phyloP scores from a whole-genome alignment of 2,888 invertebrate genomes.

The Ommatoiulus sabulosus region DNA sequence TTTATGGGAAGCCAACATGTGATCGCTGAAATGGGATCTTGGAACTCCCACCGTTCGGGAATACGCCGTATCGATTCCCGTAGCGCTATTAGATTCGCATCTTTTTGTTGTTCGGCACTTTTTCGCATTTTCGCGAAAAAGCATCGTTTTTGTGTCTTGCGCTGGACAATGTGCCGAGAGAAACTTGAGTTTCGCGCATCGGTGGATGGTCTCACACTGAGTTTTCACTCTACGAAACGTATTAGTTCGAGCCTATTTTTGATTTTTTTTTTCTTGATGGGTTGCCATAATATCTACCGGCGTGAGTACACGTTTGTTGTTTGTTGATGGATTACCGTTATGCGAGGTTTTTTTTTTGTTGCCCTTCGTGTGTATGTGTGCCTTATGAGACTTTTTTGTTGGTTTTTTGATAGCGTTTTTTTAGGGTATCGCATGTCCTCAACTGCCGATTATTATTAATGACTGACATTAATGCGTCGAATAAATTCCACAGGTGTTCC shows the following conservation, averaged over 20 bases:
- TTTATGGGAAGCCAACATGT: slow-evolving; percentile 42
- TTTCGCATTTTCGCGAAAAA: background rate
- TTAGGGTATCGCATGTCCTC: slow-evolving; percentile 34
- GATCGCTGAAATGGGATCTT: slow-evolving; percentile 28
- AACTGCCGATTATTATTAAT: slow-evolving; percentile 51
- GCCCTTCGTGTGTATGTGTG: background rate
- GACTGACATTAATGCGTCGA: slow-evolving; percentile 50
- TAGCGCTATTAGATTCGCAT: background rate
- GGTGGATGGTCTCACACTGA: slow-evolving; percentile 26
- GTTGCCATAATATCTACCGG: background rate
- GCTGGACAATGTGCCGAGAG: background rate
- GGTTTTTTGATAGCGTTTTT: background rate
- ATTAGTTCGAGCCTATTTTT: background rate
- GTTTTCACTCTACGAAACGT: slow-evolving; percentile 41
- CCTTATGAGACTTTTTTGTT: slow-evolving; percentile 46
- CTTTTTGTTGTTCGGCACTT: background rate
- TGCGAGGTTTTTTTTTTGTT: background rate
- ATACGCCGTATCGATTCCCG: background rate
- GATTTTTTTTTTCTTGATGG: background rate
- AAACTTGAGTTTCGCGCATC: background rate
- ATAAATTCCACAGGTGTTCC: slow-evolving; percentile 52
- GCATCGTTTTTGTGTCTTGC: background rate
- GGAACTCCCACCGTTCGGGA: background rate
- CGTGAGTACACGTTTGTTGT: background rate
- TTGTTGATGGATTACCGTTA: slow-evolving; percentile 14